Evolutionary conservation across 1,140 invertebrate genomes (phyloP).

Genomic region (Thrips palmi): DNA sequence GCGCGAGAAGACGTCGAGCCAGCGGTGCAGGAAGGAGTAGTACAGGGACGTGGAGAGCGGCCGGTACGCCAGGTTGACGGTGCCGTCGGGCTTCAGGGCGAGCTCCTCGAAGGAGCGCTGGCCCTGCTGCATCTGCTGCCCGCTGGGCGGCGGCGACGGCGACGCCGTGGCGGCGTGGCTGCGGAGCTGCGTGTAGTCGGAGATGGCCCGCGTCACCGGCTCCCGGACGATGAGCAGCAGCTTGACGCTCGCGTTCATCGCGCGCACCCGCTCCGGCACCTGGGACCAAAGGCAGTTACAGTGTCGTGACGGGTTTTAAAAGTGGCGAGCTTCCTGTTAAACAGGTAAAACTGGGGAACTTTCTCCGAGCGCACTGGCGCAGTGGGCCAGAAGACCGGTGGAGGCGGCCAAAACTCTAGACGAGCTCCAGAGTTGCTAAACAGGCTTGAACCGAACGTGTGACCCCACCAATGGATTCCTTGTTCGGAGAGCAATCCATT

Average conservation of each 20-base stretch:
- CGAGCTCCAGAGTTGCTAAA: too few relatives aligned
- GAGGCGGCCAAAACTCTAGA: too few relatives aligned
- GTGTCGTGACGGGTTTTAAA: too few relatives aligned
- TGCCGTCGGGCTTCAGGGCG: constrained; percentile 56
- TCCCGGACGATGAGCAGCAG: constrained; percentile 88
- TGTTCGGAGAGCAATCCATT: too few relatives aligned
- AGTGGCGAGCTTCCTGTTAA: too few relatives aligned
- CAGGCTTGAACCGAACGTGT: too few relatives aligned
- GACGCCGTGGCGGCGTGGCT: constrained; percentile 51
- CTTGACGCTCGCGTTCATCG: constrained; percentile 86
- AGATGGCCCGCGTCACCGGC: constrained; percentile 87
- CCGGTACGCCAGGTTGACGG: constrained; percentile 62
- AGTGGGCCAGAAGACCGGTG: too few relatives aligned
- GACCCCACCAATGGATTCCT: too few relatives aligned
- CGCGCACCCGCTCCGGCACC: constrained; percentile 70
- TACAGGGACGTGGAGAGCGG: constrained; percentile 70
- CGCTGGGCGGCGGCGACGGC: constrained; percentile 26
- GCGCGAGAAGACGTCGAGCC: constrained; percentile 71
- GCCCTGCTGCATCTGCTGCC: constrained; percentile 12
- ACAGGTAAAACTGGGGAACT: too few relatives aligned
- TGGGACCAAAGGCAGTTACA: constrained; percentile 24
- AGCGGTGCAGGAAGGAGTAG: constrained; percentile 61
- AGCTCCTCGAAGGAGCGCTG: constrained; percentile 59
- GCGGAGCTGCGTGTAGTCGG: constrained; percentile 81
- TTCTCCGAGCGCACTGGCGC: too few relatives aligned